Conservation (phyloP, 1,140 invertebrate genomes). For the Cherax quadricarinatus region DNA sequence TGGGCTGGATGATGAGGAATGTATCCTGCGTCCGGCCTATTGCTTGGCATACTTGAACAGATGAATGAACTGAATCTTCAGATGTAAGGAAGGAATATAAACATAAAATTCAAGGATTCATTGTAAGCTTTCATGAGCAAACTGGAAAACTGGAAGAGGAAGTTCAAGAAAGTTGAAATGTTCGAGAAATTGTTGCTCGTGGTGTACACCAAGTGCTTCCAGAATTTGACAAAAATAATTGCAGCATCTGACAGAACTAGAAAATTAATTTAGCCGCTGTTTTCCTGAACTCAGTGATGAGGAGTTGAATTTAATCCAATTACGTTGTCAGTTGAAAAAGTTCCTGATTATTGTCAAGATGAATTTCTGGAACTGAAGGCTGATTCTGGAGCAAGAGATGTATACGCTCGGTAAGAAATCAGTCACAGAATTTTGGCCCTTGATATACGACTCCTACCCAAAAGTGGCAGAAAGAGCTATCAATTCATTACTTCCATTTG, state of each 20-base stretch:
- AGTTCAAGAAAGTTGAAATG: constrained; percentile 4
- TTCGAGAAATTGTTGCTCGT: constrained; percentile 6
- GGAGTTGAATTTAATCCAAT: constrained; percentile 32
- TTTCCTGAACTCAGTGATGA: constrained; percentile 8
- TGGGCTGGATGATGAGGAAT: constrained; percentile 36
- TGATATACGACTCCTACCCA: constrained; percentile 38
- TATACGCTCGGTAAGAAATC: constrained; percentile 24
- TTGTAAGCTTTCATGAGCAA: constrained; percentile 43
- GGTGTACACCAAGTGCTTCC: constrained; percentile 38
- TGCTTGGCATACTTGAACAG: constrained; percentile 27
- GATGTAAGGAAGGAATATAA: constrained; percentile 44
- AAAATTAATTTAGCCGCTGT: constrained; percentile 21
- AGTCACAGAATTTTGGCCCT: constrained; percentile 35
- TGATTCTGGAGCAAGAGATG: constrained; percentile 33
- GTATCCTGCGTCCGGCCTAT: constrained; percentile 35
- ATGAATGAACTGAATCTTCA: constrained; percentile 50
- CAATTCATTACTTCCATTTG: constrained; percentile 22
- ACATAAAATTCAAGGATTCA: constrained; percentile 42
- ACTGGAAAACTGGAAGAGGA: constrained; percentile 47
- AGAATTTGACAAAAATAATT: constrained; percentile 36
- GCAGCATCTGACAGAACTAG: constrained; percentile 29
- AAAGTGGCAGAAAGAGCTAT: constrained; percentile 29
- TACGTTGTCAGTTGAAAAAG: constrained; percentile 35
- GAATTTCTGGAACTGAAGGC: constrained; percentile 42
- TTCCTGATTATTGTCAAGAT: constrained; percentile 29